Evolutionary conservation across 2,888 invertebrate genomes (phyloP), one percentile per base, ranked within the genome.

Genomic region (Nomada flava): DNA sequence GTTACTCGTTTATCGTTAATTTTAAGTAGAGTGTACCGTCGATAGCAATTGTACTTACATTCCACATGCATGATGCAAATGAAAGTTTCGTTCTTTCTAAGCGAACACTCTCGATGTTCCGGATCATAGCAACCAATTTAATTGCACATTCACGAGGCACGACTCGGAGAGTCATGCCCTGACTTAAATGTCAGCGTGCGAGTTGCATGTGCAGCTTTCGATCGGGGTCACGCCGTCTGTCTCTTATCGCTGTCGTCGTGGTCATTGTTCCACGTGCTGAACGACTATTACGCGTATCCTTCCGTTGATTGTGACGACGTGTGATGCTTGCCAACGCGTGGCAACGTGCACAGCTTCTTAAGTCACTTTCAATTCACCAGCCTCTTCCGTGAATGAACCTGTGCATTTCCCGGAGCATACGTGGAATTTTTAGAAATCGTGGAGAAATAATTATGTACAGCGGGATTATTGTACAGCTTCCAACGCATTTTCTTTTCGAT

Each of bases 251-350:
- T 65, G 62, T 60, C 63, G 52, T 44, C 26, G 42, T 57, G 74
- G 79, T 75, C 79, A 76, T 83, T 79, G 64, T 81, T 57, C 57
- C 74, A 59, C 74, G 78, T 80, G 63, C 64, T 77, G 71, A 59
- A 50, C 68, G 67, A 69, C 82, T 60, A 84, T 86, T 86, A 86
- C 82, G 86, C 67, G 60, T 80, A 84, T 84, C 80, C 80, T 86
- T 68, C 71, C 78, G 79, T 80, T 74, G 82, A 82, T 86, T 75
- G 75, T 53, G 47, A 52, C 50, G 77, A 83, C 73, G 74, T 55
- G 73, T 60, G 59, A 73, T 68, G 82, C 77, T 59, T 84, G 57
- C 75, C 53, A 68, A 76, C 26, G 78, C 65, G 77, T 76, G 57
- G 64, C 81, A 64, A 78, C 84, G 84, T 84, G 84, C 55, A n/a